A percentile compares a stretch with the other conserved stretches of the same genome.
Evolutionary conservation across 2,797 vertebrate genomes (phyloP).

Genomic region (Chelon auratus): DNA sequence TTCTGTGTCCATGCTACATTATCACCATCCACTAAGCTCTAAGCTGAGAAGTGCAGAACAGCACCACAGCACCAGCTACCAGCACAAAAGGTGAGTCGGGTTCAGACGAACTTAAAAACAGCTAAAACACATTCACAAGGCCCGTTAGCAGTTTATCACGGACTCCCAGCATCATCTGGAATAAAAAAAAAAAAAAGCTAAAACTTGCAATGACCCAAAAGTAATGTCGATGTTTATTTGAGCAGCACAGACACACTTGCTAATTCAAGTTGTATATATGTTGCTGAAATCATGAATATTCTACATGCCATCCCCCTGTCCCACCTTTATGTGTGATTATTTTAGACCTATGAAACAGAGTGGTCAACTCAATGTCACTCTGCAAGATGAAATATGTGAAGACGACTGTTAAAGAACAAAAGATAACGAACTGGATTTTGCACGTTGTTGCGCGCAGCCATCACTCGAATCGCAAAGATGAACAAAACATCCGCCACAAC

Average conservation of each 20-base stretch:
- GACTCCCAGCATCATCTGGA: background rate
- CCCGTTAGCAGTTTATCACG: background rate
- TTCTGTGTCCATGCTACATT: background rate
- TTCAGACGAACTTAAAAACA: background rate
- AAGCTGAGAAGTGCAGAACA: conserved; percentile 1
- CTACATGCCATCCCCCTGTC: background rate
- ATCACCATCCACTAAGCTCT: background rate
- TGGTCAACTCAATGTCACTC: conserved; percentile 4
- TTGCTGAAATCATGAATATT: conserved; percentile 4
- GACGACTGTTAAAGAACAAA: background rate
- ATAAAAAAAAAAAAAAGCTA: background rate
- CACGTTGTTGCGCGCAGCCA: background rate
- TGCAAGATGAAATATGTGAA: background rate
- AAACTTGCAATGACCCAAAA: background rate
- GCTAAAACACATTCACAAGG: background rate
- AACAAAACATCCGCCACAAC: conserved; percentile 27
- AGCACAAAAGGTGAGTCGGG: background rate
- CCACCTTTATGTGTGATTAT: background rate
- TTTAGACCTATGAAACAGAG: background rate
- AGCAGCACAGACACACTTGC: background rate
- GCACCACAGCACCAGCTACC: background rate
- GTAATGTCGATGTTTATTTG: background rate
- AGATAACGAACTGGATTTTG: background rate
- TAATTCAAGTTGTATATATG: background rate
- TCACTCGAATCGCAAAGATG: conserved; percentile 6